Evolutionary conservation across 2,888 invertebrate species (phyloP), one percentile per base, ranked within the genome.

Genomic region (Drepanosiphum platanoidis): DNA sequence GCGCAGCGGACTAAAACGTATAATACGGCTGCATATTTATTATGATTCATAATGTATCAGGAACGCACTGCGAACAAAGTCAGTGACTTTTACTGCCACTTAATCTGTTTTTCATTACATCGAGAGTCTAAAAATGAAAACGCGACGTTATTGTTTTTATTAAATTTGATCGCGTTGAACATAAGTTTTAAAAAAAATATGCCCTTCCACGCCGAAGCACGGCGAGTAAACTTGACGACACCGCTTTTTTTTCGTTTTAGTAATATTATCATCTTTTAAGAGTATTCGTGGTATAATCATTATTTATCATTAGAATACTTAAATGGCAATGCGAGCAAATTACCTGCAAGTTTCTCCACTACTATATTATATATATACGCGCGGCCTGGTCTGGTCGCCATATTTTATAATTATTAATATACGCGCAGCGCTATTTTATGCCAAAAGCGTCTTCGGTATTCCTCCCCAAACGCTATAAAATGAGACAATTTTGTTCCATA

Each of bases 221-320:
- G n/a, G 46, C 32, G 46, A 9, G 52, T 74, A 52, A 74, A 74
- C 46, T 46, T 74, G 13, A n/a, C 5, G 46, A 46, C n/a, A 74
- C 32, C 32, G 46, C 32, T 46, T 74, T 1, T 32, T 32, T 46
- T 52, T 52, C 11, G 32, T 74, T 46, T 74, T 74, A 74, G 32
- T 52, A 52, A 18, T 74, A 74, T 27, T 75, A 75, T 77, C 75
- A 36, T 77, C 15, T 5, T 13, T 32, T 5, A 32, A 32, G 15
- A 5, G 4, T 66, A 66, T 77, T 27, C n/a, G 36, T 77, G 27
- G 27, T 36, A 61, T 27, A 36, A 36, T 36, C 77, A 61, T 77
- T 61, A 77, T 61, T 77, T 27, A 77, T 61, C 77, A 77, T 61
- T 77, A 77, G 15, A 77, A 77, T 77, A 61, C 77, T 36, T 27